Evolutionary conservation across 2,797 vertebrate genomes (phyloP).

Genomic region (Peromyscus aztecus): DNA sequence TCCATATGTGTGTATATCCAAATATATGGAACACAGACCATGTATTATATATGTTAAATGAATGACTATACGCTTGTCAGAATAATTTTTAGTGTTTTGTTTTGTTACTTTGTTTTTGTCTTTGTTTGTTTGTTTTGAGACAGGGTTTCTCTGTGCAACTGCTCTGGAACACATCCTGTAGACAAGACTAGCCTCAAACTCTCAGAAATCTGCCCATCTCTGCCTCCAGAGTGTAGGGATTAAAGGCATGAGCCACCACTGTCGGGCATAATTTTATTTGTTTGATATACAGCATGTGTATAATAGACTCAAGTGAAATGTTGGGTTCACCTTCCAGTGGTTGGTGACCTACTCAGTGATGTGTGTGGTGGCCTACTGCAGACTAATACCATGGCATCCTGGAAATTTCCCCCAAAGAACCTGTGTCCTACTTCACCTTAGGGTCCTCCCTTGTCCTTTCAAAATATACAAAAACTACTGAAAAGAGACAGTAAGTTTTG

Average conservation of each 20-base stretch:
- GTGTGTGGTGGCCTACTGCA: not conserved
- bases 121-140: not conserved
- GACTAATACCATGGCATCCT: not conserved
- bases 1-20: not conserved
- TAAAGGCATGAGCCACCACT: not conserved
- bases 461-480: not conserved
- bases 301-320: not conserved
- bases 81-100: not conserved
- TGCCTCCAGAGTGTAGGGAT: not conserved
- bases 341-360: not conserved
- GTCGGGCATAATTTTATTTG: not conserved
- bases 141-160: not conserved
- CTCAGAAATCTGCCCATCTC: not conserved
- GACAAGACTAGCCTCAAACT: not conserved
- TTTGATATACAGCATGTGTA: not conserved
- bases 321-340: not conserved
- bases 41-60: not conserved
- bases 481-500: not conserved
- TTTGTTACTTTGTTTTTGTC: not conserved
- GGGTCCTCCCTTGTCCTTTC: conserved; percentile 10
- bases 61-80: not conserved
- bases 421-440: not conserved
- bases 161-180: not conserved
- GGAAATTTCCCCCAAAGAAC: not conserved
- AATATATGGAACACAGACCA: not conserved